Evolutionary conservation across 2,888 invertebrate species (phyloP).

Genomic region (Hirtodrosophila histrioides): DNA sequence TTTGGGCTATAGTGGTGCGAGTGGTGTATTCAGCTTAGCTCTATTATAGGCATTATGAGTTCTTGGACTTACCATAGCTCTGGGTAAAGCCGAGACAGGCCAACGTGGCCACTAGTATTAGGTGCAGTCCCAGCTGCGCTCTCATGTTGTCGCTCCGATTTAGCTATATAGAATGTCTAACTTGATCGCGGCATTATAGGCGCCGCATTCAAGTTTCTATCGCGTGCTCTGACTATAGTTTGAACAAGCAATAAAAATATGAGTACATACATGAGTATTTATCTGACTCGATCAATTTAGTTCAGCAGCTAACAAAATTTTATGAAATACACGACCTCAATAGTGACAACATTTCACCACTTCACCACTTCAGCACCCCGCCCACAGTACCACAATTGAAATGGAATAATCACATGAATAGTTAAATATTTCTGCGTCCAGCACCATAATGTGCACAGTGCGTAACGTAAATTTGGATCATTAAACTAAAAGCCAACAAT

Average conservation of each 20-base stretch:
- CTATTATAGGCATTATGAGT: neutral
- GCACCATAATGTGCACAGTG: slow-evolving; percentile 72
- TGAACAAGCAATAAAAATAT: neutral
- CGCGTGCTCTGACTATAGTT: slow-evolving; percentile 44
- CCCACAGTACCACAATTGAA: slow-evolving; percentile 7
- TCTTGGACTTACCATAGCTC: slow-evolving; percentile 67
- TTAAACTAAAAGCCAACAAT: slow-evolving; percentile 72
- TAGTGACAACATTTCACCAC: slow-evolving; percentile 54
- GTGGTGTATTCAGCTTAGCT: neutral
- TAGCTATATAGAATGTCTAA: slow-evolving; percentile 6
- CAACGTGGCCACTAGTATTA: slow-evolving; percentile 58
- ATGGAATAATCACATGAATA: slow-evolving; percentile 46
- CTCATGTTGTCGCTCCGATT: slow-evolving; percentile 44
- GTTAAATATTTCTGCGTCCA: slow-evolving; percentile 55
- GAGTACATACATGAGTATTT: slow-evolving; percentile 12
- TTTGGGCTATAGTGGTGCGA: slow-evolving; percentile 86
- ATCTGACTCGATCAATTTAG: slow-evolving; percentile 62
- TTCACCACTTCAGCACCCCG: neutral
- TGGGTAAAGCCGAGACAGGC: slow-evolving; percentile 59
- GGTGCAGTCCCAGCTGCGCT: slow-evolving; percentile 43
- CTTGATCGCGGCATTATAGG: slow-evolving; percentile 50
- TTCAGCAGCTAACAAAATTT: slow-evolving; percentile 51
- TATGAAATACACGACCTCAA: slow-evolving; percentile 65
- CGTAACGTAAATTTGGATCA: slow-evolving; percentile 81
- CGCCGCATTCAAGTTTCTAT: slow-evolving; percentile 39